phyloP scores from a whole-genome alignment of 2,797 vertebrate species.

The Perodicticus potto region DNA sequence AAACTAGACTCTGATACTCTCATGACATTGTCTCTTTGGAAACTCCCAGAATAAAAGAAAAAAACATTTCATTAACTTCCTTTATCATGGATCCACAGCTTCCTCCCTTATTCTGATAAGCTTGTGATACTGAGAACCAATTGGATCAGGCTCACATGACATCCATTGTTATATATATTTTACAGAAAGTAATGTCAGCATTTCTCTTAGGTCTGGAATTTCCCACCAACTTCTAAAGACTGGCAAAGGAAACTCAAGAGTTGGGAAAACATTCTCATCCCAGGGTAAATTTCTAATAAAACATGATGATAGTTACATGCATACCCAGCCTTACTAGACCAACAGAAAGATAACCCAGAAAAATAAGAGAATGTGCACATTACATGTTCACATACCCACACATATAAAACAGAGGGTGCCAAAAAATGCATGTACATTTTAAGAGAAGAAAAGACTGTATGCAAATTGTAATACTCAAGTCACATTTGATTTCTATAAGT shows the following conservation, averaged over 20 bases:
- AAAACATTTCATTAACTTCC: slow-evolving; percentile 18
- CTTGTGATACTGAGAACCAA: not conserved
- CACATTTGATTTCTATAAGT: too few species aligned
- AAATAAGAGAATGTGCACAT: not conserved
- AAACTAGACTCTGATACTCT: not conserved
- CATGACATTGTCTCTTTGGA: slow-evolving; percentile 30
- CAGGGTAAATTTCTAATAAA: not conserved
- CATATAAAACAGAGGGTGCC: not conserved
- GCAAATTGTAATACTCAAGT: too few species aligned
- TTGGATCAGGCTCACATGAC: not conserved
- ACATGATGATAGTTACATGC: not conserved
- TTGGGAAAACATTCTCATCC: slow-evolving; percentile 44
- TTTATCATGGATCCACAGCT: not conserved
- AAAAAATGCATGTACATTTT: too few species aligned
- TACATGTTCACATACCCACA: not conserved
- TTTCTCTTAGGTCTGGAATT: slow-evolving; percentile 58
- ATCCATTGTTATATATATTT: slow-evolving; percentile 33
- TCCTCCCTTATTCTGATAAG: not conserved
- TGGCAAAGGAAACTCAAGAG: slow-evolving; percentile 56
- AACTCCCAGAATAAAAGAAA: slow-evolving; percentile 53
- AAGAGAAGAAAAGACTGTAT: too few species aligned
- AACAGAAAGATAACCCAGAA: not conserved
- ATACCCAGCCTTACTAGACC: not conserved
- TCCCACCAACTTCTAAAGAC: slow-evolving; percentile 43
- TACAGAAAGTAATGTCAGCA: slow-evolving; percentile 63